These are phyloP conservation scores for Trichonephila inaurata DNA, from an alignment of 1,140 invertebrate genomes.

Conservation along the genomic window DNA sequence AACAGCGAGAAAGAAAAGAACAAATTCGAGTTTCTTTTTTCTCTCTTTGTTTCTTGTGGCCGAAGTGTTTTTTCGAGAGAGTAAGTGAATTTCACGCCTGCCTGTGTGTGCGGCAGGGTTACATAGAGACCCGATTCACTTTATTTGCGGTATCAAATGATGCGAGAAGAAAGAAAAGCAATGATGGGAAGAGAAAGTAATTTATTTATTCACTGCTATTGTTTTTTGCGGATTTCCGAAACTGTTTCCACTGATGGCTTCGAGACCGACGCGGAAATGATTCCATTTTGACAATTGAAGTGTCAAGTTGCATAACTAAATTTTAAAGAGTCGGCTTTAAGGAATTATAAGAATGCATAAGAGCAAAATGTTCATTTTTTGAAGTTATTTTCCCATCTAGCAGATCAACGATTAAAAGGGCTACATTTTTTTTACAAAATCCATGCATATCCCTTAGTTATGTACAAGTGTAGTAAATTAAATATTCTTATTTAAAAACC, in stretches of 20 bases:
- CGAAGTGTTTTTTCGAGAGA: neutral
- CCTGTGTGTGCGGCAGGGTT: neutral
- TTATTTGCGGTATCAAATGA: conserved; percentile 38
- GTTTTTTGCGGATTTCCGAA: neutral
- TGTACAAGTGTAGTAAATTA: too few species aligned
- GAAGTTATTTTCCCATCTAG: too few species aligned
- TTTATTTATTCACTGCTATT: neutral
- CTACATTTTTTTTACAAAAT: too few species aligned
- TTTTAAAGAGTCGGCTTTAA: too few species aligned
- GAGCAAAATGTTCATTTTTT: too few species aligned
- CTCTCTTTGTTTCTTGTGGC: neutral
- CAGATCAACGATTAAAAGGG: too few species aligned
- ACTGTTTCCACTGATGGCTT: neutral
- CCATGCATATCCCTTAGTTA: too few species aligned
- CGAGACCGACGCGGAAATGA: neutral
- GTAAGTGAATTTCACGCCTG: conserved; percentile 13
- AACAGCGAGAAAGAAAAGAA: neutral
- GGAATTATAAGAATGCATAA: too few species aligned
- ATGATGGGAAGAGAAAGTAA: neutral
- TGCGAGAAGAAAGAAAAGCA: neutral
- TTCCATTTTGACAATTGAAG: too few species aligned
- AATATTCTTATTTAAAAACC: too few species aligned
- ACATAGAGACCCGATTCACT: neutral
- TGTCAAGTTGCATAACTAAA: too few species aligned
- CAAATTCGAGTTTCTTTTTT: neutral